Evolutionary conservation across 2,888 invertebrate species (phyloP), one percentile per base, ranked within the genome.

Genomic region (Oscheius onirici): DNA sequence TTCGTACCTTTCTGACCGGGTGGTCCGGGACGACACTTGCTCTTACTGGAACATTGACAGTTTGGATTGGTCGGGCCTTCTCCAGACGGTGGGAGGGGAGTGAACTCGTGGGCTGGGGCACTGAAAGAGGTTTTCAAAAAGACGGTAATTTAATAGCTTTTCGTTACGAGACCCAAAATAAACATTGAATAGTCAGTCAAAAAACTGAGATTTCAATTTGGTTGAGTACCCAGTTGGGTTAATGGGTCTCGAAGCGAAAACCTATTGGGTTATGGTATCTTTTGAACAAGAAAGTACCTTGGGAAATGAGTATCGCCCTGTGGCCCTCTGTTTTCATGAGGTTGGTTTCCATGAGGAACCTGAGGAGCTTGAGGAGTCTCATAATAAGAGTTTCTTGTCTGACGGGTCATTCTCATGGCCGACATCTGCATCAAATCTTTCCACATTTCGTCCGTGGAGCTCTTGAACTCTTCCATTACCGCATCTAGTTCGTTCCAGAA

Each of bases 11-110:
- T 75, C n/a, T 73, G 71, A 41, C 80, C 80, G 3, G 72, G 75
- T 43, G 78, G 80, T 6, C 80, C 80, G 3, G 78, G 60, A 58
- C 69, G 75, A 61, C 80, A 80, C 68, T 77, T 80, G 68, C 78
- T 80, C 63, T 76, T 75, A 20, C 76, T 73, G 20, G 74, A 72
- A 40, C 75, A 77, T 13, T 69, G 66, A 44, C 73, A 72, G 6
- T 17, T 24, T 13, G 74, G 70, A 24, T 73, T 70, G 1, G 69
- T 54, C 26, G 75, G 74, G 10, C 65, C 74, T 1, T 73, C 74
- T 17, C 74, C 75, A 22, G 67, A 57, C 8, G 78, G 78, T 6
- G 78, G 69, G 28, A 68, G 69, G 41, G 72, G 61, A 15, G 67
- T 58, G 20, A 41, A 24, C 13, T 72, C 75, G 51, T 73, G 75